These are phyloP conservation scores for Parelbella ahira DNA, from an alignment of 2,888 invertebrate species.

Conservation along the genomic window DNA sequence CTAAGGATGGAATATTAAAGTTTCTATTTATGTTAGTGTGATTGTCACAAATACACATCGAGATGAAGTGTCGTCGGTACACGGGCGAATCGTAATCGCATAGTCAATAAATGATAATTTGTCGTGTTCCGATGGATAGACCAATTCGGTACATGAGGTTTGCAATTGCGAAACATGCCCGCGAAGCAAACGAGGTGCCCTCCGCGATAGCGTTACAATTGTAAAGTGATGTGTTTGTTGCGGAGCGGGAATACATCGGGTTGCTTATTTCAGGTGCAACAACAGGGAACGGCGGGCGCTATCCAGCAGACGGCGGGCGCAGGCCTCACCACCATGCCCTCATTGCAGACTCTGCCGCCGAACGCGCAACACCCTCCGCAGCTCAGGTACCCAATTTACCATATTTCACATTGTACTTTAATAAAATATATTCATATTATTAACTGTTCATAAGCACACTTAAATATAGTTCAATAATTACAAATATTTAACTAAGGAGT, in stretches of 20 bases:
- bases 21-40: slow-evolving; percentile 4
- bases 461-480: too few species aligned
- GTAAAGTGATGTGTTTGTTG: slow-evolving; percentile 6
- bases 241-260: background rate
- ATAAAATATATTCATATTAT: too few species aligned
- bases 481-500: too few species aligned
- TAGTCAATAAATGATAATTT: slow-evolving; percentile 16
- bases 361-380: slow-evolving; percentile 81
- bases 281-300: slow-evolving; percentile 46
- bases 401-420: too few species aligned
- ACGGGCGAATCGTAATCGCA: slow-evolving; percentile 1
- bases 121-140: too few species aligned
- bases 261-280: slow-evolving; percentile 47
- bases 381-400: slow-evolving; percentile 74
- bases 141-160: too few species aligned
- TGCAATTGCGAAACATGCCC: too few species aligned
- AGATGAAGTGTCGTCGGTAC: too few species aligned
- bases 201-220: too few species aligned
- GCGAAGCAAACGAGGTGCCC: too few species aligned
- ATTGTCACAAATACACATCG: slow-evolving; percentile 10
- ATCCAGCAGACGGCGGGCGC: slow-evolving; percentile 73
- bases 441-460: too few species aligned
- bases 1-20: slow-evolving; percentile 17
- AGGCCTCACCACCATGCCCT: slow-evolving; percentile 88
- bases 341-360: slow-evolving; percentile 83